Percentiles rank a stretch among this genome's conserved stretches.
Evolutionary conservation across 2,113 vertebrate genomes (phyloP).

Genomic region (Apeltes quadracus): DNA sequence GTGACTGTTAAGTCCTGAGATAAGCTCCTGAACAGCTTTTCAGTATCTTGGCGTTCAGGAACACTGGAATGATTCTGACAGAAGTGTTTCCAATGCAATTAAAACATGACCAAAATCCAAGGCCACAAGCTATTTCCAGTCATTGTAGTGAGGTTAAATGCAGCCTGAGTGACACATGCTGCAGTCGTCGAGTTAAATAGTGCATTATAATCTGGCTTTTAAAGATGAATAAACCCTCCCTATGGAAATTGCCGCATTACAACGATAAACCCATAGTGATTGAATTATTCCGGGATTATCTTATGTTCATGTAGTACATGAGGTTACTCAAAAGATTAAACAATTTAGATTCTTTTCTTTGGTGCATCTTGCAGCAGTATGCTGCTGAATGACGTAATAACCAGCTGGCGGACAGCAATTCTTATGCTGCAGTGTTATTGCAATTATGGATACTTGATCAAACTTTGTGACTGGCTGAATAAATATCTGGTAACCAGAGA

Average conservation of each 20-base stretch:
- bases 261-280: conserved; percentile 21
- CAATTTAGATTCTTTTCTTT: background rate
- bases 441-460: background rate
- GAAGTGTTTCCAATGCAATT: conserved; percentile 53
- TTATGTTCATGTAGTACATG: conserved; percentile 16
- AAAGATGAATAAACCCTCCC: conserved; percentile 34
- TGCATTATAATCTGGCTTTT: conserved; percentile 50
- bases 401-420: background rate
- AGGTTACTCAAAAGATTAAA: background rate
- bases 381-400: background rate
- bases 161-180: conserved; percentile 26
- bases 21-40: conserved; percentile 40
- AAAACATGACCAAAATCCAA: conserved; percentile 25
- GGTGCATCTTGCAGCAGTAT: background rate
- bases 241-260: conserved; percentile 16
- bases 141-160: conserved; percentile 39
- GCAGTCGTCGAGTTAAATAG: conserved; percentile 15
- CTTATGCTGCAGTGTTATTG: background rate
- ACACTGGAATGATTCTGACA: conserved; percentile 37
- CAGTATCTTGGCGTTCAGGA: conserved; percentile 35
- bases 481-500: background rate
- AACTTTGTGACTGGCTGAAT: background rate
- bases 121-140: conserved; percentile 44
- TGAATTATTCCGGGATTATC: conserved; percentile 8
- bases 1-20: conserved; percentile 47